A percentile compares a stretch with the other conserved stretches of the same genome.
Evolutionary conservation across 2,113 vertebrate species (phyloP).

Genomic region (Platichthys flesus): DNA sequence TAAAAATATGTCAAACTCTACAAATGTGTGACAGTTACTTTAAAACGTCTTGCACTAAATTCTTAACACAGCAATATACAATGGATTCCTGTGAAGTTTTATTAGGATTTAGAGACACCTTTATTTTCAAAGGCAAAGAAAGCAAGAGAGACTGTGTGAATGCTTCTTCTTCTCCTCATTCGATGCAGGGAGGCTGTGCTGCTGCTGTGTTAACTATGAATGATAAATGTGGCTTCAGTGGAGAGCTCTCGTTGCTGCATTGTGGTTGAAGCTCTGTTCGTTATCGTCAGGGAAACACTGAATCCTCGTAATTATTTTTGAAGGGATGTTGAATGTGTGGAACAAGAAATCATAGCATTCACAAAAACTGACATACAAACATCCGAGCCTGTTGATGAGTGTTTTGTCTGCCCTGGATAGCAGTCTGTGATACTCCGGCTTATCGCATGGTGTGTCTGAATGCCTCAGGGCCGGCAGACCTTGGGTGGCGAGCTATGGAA

Average conservation of each 20-base stretch:
- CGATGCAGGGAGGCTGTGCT: neutral
- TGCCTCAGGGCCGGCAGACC: conserved; percentile 25
- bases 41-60: neutral
- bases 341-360: neutral
- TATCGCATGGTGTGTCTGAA: conserved; percentile 19
- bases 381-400: neutral
- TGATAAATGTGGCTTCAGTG: neutral
- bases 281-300: neutral
- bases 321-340: neutral
- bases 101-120: too few species aligned
- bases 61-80: neutral
- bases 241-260: neutral
- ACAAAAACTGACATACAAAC: neutral
- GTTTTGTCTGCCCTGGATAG: conserved; percentile 8
- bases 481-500: conserved; percentile 11
- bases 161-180: neutral
- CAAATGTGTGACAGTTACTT: too few species aligned
- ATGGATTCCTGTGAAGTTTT: neutral
- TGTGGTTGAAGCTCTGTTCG: neutral
- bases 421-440: conserved; percentile 13
- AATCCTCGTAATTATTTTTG: neutral
- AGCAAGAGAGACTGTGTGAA: neutral
- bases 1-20: neutral
- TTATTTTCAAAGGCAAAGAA: conserved; percentile 1
- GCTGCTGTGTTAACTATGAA: too few species aligned